phyloP scores from a whole-genome alignment of 2,113 vertebrate genomes.

The Chionis minor region DNA sequence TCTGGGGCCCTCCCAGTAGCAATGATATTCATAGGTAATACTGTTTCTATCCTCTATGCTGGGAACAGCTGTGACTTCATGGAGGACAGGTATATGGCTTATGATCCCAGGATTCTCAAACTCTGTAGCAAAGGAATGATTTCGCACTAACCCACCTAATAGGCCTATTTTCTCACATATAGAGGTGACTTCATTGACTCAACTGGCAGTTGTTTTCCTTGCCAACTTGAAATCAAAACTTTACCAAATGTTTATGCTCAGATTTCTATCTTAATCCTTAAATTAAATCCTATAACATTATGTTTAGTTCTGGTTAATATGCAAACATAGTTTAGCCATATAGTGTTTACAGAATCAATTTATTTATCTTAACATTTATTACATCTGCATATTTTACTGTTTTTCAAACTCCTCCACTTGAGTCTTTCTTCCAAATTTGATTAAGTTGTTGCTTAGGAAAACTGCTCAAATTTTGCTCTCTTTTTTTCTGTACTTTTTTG shows the following conservation, averaged over 20 bases:
- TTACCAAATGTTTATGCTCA: not conserved
- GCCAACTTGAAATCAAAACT: not conserved
- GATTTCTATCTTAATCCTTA: not conserved
- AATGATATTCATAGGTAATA: not conserved
- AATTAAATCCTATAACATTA: not conserved
- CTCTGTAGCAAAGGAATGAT: not conserved
- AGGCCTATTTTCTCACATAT: not conserved
- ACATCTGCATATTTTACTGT: not conserved
- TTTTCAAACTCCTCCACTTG: not conserved
- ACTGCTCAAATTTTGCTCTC: not conserved
- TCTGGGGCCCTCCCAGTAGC: not conserved
- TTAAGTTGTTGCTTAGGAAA: not conserved
- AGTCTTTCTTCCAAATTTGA: conserved; percentile 3
- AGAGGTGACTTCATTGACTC: not conserved
- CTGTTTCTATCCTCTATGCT: not conserved
- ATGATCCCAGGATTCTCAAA: not conserved
- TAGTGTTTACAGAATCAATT: conserved; percentile 3
- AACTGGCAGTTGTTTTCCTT: not conserved
- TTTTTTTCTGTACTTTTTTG: not conserved
- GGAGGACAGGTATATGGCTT: not conserved
- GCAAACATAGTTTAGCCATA: not conserved
- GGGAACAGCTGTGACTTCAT: not conserved
- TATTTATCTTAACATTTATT: conserved; percentile 10
- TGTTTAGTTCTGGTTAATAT: conserved; percentile 7
- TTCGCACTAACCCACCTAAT: not conserved